Evolutionary conservation across 2,888 invertebrate genomes (phyloP), one percentile per base, ranked within the genome.

Genomic region (Scrobipalpa atriplicella): DNA sequence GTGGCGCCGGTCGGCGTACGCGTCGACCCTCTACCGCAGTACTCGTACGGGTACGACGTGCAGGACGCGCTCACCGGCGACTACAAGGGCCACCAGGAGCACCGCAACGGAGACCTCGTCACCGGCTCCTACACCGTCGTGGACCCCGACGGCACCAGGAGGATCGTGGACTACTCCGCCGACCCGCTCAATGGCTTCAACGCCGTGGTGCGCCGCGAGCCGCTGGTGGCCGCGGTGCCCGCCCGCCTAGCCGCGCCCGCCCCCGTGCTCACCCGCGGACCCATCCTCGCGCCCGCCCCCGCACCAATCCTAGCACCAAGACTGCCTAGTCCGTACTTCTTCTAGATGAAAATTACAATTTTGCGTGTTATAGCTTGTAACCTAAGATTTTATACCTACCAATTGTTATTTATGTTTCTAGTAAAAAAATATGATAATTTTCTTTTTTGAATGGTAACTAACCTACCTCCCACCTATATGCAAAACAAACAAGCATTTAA

Each of bases 31-130:
- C 66, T 86, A 0, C 94, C 94, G 0, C 94, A 94, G 73, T 94
- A 94, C 82, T 92, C 93, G 6, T 94, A 88, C 81, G 93, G 93
- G 3, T 94, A 94, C 75, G 93, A 94, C 74, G 93, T 94, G 0
- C 93, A 94, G 72, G 94, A 94, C 74, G 81, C 92, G 2, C 85
- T 94, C 67, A 94, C 94, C 36, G 94, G 94, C 21, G 94, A 94
- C 85, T 92, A 90, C 82, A 94, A 94, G 72, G 93, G 92, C 63
- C 94, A 94, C 81, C 90, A 92, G 68, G 94, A 94, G 75, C 85
- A 90, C 19, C 88, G 94, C 66, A 92, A 92, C 72, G 94, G 94
- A 0, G 94, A 94, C 78, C 79, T 93, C 3, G 94, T 94, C 66
- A 93, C 93, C 39, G 94, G 94, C 3, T 93, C 93, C 13, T 94